Percentiles rank a stretch among this genome's conserved stretches.
These are phyloP conservation scores for Catharus fuscescens DNA, from an alignment of 2,113 vertebrate genomes.

Conservation along the genomic window DNA sequence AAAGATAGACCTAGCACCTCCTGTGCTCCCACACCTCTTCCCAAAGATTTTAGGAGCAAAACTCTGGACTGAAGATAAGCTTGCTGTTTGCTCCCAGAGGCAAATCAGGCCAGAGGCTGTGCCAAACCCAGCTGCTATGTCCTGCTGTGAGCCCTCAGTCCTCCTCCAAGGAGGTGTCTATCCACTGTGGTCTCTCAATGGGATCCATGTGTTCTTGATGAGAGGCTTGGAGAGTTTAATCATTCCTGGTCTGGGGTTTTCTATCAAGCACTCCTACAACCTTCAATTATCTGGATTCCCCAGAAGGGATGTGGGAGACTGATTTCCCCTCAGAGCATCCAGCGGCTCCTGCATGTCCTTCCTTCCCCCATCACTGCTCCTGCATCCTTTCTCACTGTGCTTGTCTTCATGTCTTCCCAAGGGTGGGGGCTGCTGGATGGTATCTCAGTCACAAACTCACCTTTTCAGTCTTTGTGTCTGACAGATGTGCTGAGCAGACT, in stretches of 20 bases:
- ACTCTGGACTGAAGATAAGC: background rate
- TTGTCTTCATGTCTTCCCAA: accelerated
- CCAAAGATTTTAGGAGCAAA: background rate
- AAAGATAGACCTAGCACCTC: background rate
- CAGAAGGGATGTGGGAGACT: background rate
- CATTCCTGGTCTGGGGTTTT: background rate
- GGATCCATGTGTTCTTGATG: conserved; percentile 3
- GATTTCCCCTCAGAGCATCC: background rate
- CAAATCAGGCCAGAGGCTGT: background rate
- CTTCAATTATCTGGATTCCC: conserved; percentile 25
- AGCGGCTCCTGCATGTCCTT: background rate
- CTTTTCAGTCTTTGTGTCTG: background rate
- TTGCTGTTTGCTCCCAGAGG: background rate
- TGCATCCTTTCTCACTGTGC: background rate
- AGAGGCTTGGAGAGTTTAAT: background rate
- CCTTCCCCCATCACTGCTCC: background rate
- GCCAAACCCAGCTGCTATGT: background rate
- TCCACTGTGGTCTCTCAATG: background rate
- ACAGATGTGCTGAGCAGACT: background rate
- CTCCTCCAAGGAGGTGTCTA: background rate
- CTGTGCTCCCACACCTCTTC: background rate
- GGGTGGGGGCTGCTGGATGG: accelerated
- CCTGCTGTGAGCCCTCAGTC: background rate
- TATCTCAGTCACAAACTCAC: background rate
- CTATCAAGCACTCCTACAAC: background rate